A percentile compares a stretch with the other conserved stretches of the same genome.
Conservation (phyloP, 1,140 invertebrate genomes). For the Euura saliciscinereae region DNA sequence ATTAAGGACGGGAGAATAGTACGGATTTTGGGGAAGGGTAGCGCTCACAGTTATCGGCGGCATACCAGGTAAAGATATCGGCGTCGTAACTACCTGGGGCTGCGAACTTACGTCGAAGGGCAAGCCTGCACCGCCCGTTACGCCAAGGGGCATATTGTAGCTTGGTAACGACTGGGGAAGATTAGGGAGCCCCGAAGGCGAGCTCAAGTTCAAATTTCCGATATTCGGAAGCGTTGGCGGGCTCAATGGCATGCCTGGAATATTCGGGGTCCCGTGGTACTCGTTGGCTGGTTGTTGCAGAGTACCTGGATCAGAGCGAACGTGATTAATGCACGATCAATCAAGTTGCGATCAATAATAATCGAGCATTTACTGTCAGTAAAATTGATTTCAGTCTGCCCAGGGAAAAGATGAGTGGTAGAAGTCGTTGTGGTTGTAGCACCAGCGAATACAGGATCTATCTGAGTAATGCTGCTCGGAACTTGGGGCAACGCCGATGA, state of each 20-base stretch:
- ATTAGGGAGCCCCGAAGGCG: conserved; percentile 16
- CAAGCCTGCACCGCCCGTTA: conserved; percentile 22
- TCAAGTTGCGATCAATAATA: too few species aligned
- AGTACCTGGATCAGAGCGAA: conserved; percentile 24
- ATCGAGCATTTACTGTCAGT: conserved; percentile 34
- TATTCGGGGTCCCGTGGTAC: conserved; percentile 54
- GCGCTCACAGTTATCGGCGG: conserved; percentile 82
- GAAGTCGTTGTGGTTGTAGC: conserved; percentile 34
- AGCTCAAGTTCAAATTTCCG: conserved; percentile 10
- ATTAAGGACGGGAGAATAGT: conserved; percentile 41
- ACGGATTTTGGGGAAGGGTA: conserved; percentile 63
- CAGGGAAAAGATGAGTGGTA: conserved; percentile 43
- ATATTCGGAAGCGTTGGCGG: conserved; percentile 47
- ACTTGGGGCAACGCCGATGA: neutral
- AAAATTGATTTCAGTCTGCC: conserved; percentile 32
- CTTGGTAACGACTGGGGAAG: conserved; percentile 18
- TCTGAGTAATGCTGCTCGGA: conserved; percentile 1
- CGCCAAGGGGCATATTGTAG: conserved; percentile 28
- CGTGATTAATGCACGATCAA: too few species aligned
- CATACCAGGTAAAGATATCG: conserved; percentile 79
- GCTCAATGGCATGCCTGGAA: conserved; percentile 68
- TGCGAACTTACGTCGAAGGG: conserved; percentile 34
- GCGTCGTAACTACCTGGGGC: conserved; percentile 66
- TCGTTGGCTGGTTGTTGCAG: conserved; percentile 20
- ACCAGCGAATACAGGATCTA: conserved; percentile 35